Conservation (phyloP, 2,888 invertebrate species). For the Eucera pruinosa region DNA sequence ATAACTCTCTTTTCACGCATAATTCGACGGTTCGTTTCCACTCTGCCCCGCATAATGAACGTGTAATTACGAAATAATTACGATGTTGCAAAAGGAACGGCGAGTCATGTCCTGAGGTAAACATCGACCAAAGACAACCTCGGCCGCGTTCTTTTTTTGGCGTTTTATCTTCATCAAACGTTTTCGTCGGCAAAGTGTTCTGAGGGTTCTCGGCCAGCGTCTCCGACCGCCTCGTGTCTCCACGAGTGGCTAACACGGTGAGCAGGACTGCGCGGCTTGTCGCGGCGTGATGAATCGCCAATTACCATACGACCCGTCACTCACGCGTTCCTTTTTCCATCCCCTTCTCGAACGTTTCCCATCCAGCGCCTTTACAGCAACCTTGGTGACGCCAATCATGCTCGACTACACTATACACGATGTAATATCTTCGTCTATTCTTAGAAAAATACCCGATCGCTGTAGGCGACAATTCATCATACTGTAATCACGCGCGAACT, state of each 20-base stretch:
- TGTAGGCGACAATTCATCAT: constrained; percentile 47
- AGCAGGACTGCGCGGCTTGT: constrained; percentile 65
- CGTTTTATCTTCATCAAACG: constrained; percentile 64
- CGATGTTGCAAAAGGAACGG: constrained; percentile 58
- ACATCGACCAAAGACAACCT: constrained; percentile 55
- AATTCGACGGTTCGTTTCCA: constrained; percentile 25
- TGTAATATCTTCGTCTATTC: constrained; percentile 53
- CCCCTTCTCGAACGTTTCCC: constrained; percentile 28
- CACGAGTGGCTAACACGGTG: constrained; percentile 66
- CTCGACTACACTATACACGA: constrained; percentile 50
- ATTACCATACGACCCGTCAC: constrained; percentile 70
- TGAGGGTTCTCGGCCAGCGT: constrained; percentile 52
- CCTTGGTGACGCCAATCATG: constrained; percentile 65
- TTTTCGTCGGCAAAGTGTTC: constrained; percentile 68
- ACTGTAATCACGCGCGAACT: constrained; percentile 33
- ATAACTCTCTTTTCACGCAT: constrained; percentile 33
- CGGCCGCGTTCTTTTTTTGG: constrained; percentile 22
- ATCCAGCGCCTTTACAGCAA: constrained; percentile 44
- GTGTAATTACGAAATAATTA: constrained; percentile 69
- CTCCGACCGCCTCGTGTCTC: constrained; percentile 57
- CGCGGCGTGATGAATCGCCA: constrained; percentile 68
- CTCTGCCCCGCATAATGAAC: constrained; percentile 57
- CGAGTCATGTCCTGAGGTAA: constrained; percentile 58
- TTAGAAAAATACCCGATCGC: constrained; percentile 60
- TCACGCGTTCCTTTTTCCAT: constrained; percentile 48